Conservation (phyloP, 1,140 invertebrate genomes). For the Ptiloglossa arizonensis region DNA sequence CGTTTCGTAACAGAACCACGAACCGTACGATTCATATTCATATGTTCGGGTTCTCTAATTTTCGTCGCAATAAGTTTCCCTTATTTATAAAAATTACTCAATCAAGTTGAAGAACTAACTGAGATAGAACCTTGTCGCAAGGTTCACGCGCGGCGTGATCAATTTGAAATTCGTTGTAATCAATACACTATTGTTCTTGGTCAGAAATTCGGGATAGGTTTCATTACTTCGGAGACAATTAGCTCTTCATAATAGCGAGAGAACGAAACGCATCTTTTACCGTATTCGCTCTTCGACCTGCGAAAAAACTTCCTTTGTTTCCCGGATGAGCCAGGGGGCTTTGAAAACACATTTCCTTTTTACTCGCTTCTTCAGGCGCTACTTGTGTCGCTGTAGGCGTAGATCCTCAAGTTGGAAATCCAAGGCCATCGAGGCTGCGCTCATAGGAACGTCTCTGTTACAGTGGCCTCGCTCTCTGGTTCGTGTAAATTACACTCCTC, state of each 20-base stretch:
- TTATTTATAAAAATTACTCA: too few species aligned
- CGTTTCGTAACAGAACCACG: too few species aligned
- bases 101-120: too few species aligned
- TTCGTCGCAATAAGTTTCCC: too few species aligned
- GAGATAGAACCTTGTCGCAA: too few species aligned
- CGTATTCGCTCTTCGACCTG: conserved; percentile 17
- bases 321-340: conserved; percentile 2
- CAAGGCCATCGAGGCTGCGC: conserved; percentile 22
- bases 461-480: background rate
- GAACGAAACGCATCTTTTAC: conserved; percentile 13
- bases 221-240: conserved; percentile 31
- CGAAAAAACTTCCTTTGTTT: conserved; percentile 30
- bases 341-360: conserved; percentile 31
- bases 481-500: conserved; percentile 37
- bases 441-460: background rate
- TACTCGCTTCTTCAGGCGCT: conserved; percentile 1
- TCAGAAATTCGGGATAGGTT: conserved; percentile 4
- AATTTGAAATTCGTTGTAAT: background rate
- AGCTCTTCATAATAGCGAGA: conserved; percentile 8
- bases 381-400: conserved; percentile 44
- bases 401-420: conserved; percentile 35
- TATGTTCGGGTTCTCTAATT: too few species aligned
- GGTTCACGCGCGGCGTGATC: too few species aligned
- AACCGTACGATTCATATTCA: too few species aligned
- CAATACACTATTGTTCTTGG: background rate